A percentile compares a stretch with the other conserved stretches of the same genome.
Conservation (phyloP, 2,888 invertebrate genomes). For the Volucella inflata region DNA sequence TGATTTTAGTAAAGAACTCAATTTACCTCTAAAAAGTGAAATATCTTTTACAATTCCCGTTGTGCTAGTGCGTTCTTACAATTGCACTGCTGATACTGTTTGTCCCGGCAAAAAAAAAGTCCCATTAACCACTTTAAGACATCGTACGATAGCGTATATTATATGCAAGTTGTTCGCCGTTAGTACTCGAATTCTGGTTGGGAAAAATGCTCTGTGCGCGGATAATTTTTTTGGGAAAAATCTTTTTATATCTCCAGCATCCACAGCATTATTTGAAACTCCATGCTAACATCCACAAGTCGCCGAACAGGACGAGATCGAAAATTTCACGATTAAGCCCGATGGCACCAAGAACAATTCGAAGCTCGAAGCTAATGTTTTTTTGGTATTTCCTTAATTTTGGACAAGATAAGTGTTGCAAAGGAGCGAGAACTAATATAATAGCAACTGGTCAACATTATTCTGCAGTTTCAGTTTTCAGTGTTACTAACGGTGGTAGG, state of each 20-base stretch:
- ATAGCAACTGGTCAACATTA: constrained; percentile 96
- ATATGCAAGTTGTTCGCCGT: constrained; percentile 57
- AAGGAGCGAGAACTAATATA: constrained; percentile 94
- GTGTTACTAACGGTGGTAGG: constrained; percentile 99
- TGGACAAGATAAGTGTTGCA: constrained; percentile 98
- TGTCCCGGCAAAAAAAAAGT: too few relatives aligned
- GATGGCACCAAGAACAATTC: constrained; percentile 99
- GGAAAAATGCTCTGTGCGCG: constrained; percentile 36
- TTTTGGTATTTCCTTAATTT: constrained; percentile 97
- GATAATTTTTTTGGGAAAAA: constrained; percentile 32
- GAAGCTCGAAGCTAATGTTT: constrained; percentile 98
- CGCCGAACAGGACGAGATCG: constrained; percentile 89
- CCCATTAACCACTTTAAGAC: too few relatives aligned
- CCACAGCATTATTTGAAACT: constrained; percentile 99
- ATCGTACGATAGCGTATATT: too few relatives aligned
- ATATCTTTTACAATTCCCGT: too few relatives aligned
- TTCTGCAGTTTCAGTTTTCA: constrained; percentile 98
- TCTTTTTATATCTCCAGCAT: constrained; percentile 92
- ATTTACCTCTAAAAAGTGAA: too few relatives aligned
- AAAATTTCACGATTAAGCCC: constrained; percentile 83
- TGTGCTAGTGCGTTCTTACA: too few relatives aligned
- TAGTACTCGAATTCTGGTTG: constrained; percentile 63
- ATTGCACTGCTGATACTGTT: too few relatives aligned
- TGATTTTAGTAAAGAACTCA: too few relatives aligned
- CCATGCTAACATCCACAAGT: constrained; percentile 96